A percentile compares a stretch with the other conserved stretches of the same genome.
phyloP scores from a whole-genome alignment of 2,797 vertebrate genomes.

The Borostomias antarcticus region DNA sequence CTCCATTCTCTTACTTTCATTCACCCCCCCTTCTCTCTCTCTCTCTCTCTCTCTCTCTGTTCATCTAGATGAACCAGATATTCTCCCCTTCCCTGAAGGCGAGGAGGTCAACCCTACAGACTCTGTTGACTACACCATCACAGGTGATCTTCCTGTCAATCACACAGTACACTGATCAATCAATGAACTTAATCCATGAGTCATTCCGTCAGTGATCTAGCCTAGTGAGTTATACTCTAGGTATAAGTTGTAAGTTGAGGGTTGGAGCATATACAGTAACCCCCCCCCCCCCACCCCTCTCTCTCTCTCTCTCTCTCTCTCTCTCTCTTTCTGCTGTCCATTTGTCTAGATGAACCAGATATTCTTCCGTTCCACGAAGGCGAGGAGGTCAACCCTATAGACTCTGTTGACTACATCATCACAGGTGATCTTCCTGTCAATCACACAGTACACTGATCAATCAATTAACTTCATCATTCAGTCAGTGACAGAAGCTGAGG shows the following conservation, averaged over 20 bases:
- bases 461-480: too few relatives aligned
- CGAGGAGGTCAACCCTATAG: too few relatives aligned
- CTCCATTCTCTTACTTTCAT: slow-evolving; percentile 7
- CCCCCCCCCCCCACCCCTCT: slow-evolving; percentile 14
- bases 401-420: too few relatives aligned
- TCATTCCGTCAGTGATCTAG: too few relatives aligned
- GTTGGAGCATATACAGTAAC: too few relatives aligned
- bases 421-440: too few relatives aligned
- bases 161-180: slow-evolving; percentile 1
- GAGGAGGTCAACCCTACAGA: slow-evolving; percentile 67
- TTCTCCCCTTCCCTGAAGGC: slow-evolving; percentile 66
- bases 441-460: too few relatives aligned
- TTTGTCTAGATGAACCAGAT: not conserved
- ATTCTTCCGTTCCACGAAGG: not conserved
- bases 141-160: slow-evolving; percentile 61
- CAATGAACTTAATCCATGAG: too few relatives aligned
- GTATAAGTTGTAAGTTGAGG: too few relatives aligned
- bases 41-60: slow-evolving; percentile 8
- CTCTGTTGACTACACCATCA: slow-evolving; percentile 57
- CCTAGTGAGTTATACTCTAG: too few relatives aligned
- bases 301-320: not conserved
- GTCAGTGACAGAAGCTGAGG: too few relatives aligned
- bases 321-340: not conserved
- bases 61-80: slow-evolving; percentile 62
- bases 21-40: too few relatives aligned